Evolutionary conservation across 37 sponge, comb jelly and placozoan species (phyloP).

Genomic region (Mnemiopsis leidyi): DNA sequence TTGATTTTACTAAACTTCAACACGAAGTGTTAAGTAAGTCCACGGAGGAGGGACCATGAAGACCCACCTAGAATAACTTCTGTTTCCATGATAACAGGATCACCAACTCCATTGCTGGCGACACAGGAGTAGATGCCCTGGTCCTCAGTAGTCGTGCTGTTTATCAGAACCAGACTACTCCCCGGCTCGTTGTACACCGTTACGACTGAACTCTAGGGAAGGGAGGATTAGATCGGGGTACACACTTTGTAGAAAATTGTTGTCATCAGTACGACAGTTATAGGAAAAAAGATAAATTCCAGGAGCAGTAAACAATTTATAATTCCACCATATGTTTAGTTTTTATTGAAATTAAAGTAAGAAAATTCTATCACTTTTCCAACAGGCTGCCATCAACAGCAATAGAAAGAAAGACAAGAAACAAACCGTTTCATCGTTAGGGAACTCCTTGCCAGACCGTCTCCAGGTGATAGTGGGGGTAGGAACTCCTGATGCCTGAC

Average conservation of each 20-base stretch:
- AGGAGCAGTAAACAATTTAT: too few species aligned
- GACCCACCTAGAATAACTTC: conserved; percentile 24
- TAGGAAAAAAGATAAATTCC: too few species aligned
- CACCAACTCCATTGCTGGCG: conserved; percentile 35
- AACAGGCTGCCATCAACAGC: too few species aligned
- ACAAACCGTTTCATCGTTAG: neutral
- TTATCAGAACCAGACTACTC: conserved; percentile 59
- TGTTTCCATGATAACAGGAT: conserved; percentile 56
- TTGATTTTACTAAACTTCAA: too few species aligned
- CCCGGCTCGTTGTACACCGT: conserved; percentile 64
- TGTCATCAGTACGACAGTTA: too few species aligned
- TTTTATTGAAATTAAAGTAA: too few species aligned
- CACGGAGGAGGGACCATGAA: too few species aligned
- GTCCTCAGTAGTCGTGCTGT: conserved; percentile 18
- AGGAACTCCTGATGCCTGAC: conserved; percentile 51
- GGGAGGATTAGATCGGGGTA: neutral
- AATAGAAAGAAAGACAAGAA: too few species aligned
- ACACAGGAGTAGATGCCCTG: conserved; percentile 57
- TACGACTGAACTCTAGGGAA: conserved; percentile 40
- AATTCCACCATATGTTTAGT: too few species aligned
- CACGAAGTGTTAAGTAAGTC: too few species aligned
- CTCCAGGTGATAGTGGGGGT: conserved; percentile 50
- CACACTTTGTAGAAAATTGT: neutral
- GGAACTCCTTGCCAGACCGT: conserved; percentile 34
- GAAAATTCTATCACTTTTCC: too few species aligned